Base-by-base conservation (phyloP, 2,888 invertebrate genomes). In the Homarus gammarus region DNA sequence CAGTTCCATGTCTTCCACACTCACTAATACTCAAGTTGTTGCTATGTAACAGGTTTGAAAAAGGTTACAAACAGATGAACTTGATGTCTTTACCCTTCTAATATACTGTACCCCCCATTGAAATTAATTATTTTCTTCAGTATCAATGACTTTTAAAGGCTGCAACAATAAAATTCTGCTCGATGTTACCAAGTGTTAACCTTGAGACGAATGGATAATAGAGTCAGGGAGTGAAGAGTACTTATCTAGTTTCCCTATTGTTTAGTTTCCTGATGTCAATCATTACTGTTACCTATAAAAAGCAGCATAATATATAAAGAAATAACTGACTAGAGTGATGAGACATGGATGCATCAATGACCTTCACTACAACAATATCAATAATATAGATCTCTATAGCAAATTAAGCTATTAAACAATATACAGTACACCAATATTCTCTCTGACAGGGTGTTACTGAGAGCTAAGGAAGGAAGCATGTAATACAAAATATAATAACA, bases 311-410 rank as follows among this genome's bases (percentile, higher is more conserved):
- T 75, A 27, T 64, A 64, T 44, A 75, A 49, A 75, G 75, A 75
- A 75, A 33, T 49, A 75, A 75, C 44, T 75, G 75, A 75, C 75
- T 75, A 75, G 75, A 75, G 40, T 36, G 36, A 49, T 31, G 44
- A 75, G 27, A 75, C 44, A 40, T 75, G 40, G 27, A 64, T 64
- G n/a, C n/a, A n/a, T 49, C 49, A n/a, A 27, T n/a, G 75, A 75
- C 75, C 49, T 75, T 40, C 18, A 75, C 75, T 75, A 75, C 75
- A 75, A 75, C 75, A 75, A 49, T 75, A 33, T 33, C 44, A 75
- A 49, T 75, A 27, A 75, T 75, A 44, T 40, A 75, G 44, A 75
- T 12, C 38, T 75, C 38, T 49, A 40, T 75, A 31, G 61, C 61
- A 75, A 40, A 49, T 44, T 75, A 49, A 75, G 49, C 75, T 31